phyloP scores from a whole-genome alignment of 2,888 invertebrate species.

The Eulithis prunata region DNA sequence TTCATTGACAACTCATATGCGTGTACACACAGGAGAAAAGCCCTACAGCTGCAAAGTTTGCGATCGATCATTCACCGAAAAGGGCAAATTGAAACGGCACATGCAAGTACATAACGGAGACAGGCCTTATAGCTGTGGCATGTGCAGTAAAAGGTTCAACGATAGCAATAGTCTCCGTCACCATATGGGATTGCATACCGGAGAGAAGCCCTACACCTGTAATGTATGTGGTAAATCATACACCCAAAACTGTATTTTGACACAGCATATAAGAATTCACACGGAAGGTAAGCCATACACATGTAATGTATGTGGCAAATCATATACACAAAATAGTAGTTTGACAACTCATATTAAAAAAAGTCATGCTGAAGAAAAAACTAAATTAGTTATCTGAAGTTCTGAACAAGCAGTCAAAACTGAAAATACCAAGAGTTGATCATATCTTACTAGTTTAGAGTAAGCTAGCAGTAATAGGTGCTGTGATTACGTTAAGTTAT shows the following conservation, averaged over 20 bases:
- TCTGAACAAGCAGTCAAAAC: neutral
- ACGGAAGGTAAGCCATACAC: slow-evolving; percentile 25
- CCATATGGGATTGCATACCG: slow-evolving; percentile 25
- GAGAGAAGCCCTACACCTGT: slow-evolving; percentile 24
- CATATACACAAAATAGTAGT: slow-evolving; percentile 21
- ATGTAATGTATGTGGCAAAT: slow-evolving; percentile 25
- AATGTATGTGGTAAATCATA: slow-evolving; percentile 25
- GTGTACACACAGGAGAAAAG: slow-evolving; percentile 27
- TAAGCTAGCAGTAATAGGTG: neutral
- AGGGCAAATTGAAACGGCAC: slow-evolving; percentile 22
- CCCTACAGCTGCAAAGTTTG: slow-evolving; percentile 24
- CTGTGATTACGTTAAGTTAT: neutral
- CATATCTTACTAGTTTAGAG: too few relatives aligned
- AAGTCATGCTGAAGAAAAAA: slow-evolving; percentile 20
- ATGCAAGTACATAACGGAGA: slow-evolving; percentile 24
- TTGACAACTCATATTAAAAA: slow-evolving; percentile 20
- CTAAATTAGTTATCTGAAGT: neutral
- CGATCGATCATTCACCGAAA: slow-evolving; percentile 19
- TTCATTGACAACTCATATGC: slow-evolving; percentile 26
- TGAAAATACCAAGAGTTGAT: too few relatives aligned
- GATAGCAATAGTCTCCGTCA: slow-evolving; percentile 18
- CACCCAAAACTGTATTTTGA: slow-evolving; percentile 22
- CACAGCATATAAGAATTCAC: slow-evolving; percentile 25
- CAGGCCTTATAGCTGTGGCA: slow-evolving; percentile 18
- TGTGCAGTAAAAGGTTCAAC: slow-evolving; percentile 25